Conservation (phyloP, 2,888 invertebrate genomes). For the Hirtodrosophila cameraria region DNA sequence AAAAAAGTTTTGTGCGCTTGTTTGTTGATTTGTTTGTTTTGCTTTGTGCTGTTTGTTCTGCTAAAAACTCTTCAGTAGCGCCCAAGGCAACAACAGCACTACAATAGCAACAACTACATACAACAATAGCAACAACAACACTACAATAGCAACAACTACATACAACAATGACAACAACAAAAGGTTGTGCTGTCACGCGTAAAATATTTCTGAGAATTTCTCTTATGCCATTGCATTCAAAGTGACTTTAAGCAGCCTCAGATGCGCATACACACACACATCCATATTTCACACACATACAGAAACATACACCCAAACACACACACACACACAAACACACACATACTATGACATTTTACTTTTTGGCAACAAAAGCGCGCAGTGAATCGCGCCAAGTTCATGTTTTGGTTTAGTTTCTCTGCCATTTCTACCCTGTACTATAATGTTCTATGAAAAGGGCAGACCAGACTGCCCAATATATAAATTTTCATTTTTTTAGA, state of each 20-base stretch:
- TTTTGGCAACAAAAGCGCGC: constrained; percentile 43
- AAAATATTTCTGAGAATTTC: constrained; percentile 71
- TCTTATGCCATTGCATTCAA: constrained; percentile 59
- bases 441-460: not conserved
- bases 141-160: constrained; percentile 23
- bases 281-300: constrained; percentile 4
- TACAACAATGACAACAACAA: constrained; percentile 46
- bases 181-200: constrained; percentile 68
- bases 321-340: not conserved
- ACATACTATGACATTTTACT: constrained; percentile 10
- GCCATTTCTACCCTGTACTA: constrained; percentile 20
- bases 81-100: constrained; percentile 53
- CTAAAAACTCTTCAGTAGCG: constrained; percentile 61
- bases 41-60: constrained; percentile 62
- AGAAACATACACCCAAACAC: not conserved
- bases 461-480: not conserved
- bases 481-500: too few relatives aligned
- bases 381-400: constrained; percentile 46
- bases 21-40: constrained; percentile 69
- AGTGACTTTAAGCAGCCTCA: constrained; percentile 61
- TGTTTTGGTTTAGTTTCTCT: constrained; percentile 25
- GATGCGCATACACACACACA: constrained; percentile 3
- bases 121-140: constrained; percentile 47
- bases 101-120: constrained; percentile 21
- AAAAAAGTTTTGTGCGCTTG: constrained; percentile 59